Conservation (phyloP, 2,888 invertebrate genomes). For the Dioctria linearis region DNA sequence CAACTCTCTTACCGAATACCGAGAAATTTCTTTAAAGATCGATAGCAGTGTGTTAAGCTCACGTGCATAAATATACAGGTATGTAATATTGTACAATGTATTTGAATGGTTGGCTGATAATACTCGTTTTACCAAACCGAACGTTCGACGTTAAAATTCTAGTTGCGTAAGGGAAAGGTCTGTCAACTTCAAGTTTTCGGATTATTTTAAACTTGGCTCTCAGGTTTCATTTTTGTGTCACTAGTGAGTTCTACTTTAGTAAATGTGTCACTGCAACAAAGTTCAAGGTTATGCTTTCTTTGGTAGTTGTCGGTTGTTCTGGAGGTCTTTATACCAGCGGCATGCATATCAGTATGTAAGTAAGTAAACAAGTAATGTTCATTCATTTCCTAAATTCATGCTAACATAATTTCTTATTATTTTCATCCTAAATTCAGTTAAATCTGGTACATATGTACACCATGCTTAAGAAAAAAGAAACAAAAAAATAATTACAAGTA, state of each 20-base stretch:
- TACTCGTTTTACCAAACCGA: background rate
- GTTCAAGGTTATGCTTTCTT: constrained; percentile 45
- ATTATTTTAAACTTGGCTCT: constrained; percentile 26
- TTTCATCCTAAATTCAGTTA: too few relatives aligned
- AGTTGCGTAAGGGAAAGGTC: constrained; percentile 56
- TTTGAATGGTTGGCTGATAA: background rate
- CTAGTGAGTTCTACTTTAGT: constrained; percentile 5
- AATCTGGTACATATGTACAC: too few relatives aligned
- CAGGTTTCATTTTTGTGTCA: constrained; percentile 51
- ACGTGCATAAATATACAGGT: background rate
- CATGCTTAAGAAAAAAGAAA: too few relatives aligned
- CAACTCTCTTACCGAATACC: constrained; percentile 23
- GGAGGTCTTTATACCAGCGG: too few relatives aligned
- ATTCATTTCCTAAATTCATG: too few relatives aligned
- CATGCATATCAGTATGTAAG: background rate
- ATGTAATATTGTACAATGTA: too few relatives aligned
- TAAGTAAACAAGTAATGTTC: background rate
- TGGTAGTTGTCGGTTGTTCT: too few relatives aligned
- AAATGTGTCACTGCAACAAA: constrained; percentile 50
- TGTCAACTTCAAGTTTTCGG: constrained; percentile 1
- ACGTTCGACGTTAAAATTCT: constrained; percentile 29
- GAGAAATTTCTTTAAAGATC: background rate
- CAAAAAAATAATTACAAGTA: too few relatives aligned
- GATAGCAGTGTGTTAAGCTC: background rate
- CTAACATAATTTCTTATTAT: too few relatives aligned